Percentiles rank a stretch among this genome's conserved stretches.
phyloP scores from a whole-genome alignment of 2,888 invertebrate genomes.

The Amphipyra tragopoginis region DNA sequence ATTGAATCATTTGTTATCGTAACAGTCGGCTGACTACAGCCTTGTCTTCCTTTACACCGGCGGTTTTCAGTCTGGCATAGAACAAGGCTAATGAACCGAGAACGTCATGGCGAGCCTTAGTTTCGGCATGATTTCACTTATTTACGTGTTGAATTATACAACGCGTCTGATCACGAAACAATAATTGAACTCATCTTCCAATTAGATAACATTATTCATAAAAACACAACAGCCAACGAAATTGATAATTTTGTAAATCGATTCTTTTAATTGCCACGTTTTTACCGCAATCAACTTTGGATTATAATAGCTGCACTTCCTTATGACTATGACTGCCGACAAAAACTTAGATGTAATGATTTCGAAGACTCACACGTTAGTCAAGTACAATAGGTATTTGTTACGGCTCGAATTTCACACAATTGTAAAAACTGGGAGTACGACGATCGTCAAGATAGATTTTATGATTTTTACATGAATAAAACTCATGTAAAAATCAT shows the following conservation, averaged over 20 bases:
- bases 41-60: constrained; percentile 79
- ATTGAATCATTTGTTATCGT: constrained; percentile 75
- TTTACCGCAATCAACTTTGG: constrained; percentile 50
- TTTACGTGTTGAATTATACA: constrained; percentile 72
- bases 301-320: constrained; percentile 57
- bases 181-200: constrained; percentile 69
- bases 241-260: constrained; percentile 56
- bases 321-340: constrained; percentile 53
- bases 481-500: no score
- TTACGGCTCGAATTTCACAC: constrained; percentile 66
- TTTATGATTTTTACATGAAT: constrained; percentile 40
- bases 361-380: constrained; percentile 65
- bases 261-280: constrained; percentile 54
- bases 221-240: constrained; percentile 49
- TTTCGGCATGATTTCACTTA: constrained; percentile 82
- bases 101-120: constrained; percentile 74
- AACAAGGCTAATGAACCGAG: constrained; percentile 79
- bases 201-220: constrained; percentile 64
- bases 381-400: constrained; percentile 63
- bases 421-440: constrained; percentile 65
- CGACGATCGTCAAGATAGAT: constrained; percentile 51
- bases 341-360: constrained; percentile 62
- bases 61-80: constrained; percentile 78
- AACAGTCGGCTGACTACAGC: constrained; percentile 79
- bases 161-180: constrained; percentile 74